Conservation (phyloP, 2,113 vertebrate species). For the Poecile atricapillus region DNA sequence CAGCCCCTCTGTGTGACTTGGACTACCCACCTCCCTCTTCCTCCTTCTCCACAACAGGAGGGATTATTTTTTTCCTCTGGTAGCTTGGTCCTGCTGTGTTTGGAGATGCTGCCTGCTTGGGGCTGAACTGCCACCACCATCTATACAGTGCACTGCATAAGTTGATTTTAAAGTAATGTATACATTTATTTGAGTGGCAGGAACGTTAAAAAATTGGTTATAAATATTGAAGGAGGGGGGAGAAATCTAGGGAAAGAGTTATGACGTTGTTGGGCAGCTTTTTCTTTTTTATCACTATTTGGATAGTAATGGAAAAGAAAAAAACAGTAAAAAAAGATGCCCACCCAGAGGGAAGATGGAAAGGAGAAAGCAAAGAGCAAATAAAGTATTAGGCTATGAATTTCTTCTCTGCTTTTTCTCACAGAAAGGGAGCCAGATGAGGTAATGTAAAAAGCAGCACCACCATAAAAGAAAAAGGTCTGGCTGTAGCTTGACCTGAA, state of each 20-base stretch:
- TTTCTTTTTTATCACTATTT: neutral
- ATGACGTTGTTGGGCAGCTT: neutral
- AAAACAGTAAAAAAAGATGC: neutral
- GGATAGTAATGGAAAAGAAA: neutral
- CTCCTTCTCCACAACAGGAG: neutral
- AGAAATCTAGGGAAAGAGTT: neutral
- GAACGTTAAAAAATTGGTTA: neutral
- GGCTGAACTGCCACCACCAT: accelerated
- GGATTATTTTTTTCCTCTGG: neutral
- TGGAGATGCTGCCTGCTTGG: neutral
- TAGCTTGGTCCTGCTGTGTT: accelerated
- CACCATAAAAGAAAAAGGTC: conserved; percentile 40
- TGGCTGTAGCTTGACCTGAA: conserved; percentile 38
- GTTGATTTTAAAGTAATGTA: neutral
- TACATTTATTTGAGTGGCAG: neutral
- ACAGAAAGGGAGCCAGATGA: conserved; percentile 26
- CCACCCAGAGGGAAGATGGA: neutral
- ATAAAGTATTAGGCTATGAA: neutral
- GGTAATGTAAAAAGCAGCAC: conserved; percentile 40
- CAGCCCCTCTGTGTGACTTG: accelerated
- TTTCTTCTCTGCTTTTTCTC: conserved; percentile 32
- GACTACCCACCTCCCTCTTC: neutral
- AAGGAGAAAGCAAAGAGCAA: neutral
- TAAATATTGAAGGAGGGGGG: neutral
- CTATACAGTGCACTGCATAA: neutral